A percentile compares a stretch with the other conserved stretches of the same genome.
Evolutionary conservation across 2,113 vertebrate genomes (phyloP).

Genomic region (Sapayoa aenigma): DNA sequence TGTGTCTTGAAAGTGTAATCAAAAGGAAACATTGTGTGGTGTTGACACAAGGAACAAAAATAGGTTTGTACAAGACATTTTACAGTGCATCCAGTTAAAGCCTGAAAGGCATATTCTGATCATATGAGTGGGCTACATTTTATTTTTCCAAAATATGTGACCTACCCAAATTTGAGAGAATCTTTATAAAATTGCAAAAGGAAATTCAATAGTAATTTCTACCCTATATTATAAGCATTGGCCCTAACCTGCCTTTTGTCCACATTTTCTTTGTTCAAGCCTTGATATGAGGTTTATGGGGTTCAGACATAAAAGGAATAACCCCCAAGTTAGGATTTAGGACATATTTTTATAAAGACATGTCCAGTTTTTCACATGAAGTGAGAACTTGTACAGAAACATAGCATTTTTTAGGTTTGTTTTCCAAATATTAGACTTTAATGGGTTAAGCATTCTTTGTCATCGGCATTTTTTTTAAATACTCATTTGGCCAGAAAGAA

Average conservation of each 20-base stretch:
- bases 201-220: neutral
- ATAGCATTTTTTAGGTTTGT: neutral
- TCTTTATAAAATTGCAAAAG: neutral
- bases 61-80: neutral
- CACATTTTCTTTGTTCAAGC: neutral
- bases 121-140: neutral
- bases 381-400: neutral
- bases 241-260: neutral
- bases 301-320: neutral
- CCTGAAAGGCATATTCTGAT: neutral
- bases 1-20: neutral
- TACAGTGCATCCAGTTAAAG: neutral
- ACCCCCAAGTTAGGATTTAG: neutral
- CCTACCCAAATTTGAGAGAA: neutral
- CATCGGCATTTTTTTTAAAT: neutral
- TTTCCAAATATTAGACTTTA: neutral
- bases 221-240: neutral
- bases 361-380: neutral
- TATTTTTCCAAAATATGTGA: neutral
- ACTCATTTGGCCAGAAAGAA: neutral
- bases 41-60: slow-evolving; percentile 9
- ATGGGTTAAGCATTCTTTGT: neutral
- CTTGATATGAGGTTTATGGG: neutral
- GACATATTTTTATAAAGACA: neutral
- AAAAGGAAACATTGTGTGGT: neutral